Conservation (phyloP, 2,113 vertebrate species). For the Oryzias melastigma region DNA sequence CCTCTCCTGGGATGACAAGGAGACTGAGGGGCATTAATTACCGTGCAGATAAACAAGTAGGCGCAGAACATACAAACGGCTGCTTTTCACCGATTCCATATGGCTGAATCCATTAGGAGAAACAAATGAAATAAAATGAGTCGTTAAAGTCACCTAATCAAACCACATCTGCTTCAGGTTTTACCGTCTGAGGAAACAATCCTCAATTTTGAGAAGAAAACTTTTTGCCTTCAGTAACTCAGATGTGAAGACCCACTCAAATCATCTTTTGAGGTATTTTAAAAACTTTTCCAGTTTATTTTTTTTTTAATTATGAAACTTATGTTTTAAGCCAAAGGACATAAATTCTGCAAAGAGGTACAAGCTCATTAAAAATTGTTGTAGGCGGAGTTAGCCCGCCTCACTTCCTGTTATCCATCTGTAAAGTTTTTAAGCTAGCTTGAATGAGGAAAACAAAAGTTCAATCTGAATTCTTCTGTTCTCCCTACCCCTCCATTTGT, state of each 20-base stretch:
- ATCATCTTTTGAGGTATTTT: too few species aligned
- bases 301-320: too few species aligned
- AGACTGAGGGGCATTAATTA: slow-evolving; percentile 50
- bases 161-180: slow-evolving; percentile 13
- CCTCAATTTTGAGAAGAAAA: background rate
- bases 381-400: too few species aligned
- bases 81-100: slow-evolving; percentile 42
- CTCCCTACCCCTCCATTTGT: too few species aligned
- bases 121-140: slow-evolving; percentile 39
- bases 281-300: too few species aligned
- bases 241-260: background rate
- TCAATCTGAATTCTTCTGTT: too few species aligned
- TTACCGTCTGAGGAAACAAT: background rate
- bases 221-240: too few species aligned
- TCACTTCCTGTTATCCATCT: too few species aligned
- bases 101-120: slow-evolving; percentile 32
- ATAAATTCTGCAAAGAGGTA: too few species aligned
- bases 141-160: slow-evolving; percentile 24
- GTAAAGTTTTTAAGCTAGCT: too few species aligned
- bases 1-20: slow-evolving; percentile 30
- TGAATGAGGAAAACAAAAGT: too few species aligned
- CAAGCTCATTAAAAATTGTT: background rate
- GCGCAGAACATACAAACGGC: slow-evolving; percentile 24
- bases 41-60: slow-evolving; percentile 39
- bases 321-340: too few species aligned